Percentiles rank a stretch among this genome's conserved stretches.
These are phyloP conservation scores for Vesta saturnalis DNA, from an alignment of 2,888 invertebrate genomes.

Conservation along the genomic window DNA sequence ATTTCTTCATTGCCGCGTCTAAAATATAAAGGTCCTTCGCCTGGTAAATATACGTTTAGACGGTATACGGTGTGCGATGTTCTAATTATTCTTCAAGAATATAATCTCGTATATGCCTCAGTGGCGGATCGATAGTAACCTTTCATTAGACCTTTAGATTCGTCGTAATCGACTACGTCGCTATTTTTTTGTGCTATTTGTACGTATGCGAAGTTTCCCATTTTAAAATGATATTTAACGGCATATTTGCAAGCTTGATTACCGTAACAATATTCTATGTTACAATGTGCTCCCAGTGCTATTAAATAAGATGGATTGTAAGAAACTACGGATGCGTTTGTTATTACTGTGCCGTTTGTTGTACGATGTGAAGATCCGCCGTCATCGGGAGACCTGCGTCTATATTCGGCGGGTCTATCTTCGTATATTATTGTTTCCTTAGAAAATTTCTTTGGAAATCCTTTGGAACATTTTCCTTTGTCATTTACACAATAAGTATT, in stretches of 20 bases:
- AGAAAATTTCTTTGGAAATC: neutral
- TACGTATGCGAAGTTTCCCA: neutral
- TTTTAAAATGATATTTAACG: too few relatives aligned
- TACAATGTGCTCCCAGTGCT: too few relatives aligned
- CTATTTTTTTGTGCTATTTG: neutral
- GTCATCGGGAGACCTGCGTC: neutral
- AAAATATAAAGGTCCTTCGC: too few relatives aligned
- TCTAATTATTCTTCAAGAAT: neutral
- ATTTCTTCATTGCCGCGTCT: too few relatives aligned
- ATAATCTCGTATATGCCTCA: neutral
- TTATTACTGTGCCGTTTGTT: neutral
- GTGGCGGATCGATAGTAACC: neutral
- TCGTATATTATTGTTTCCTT: too few relatives aligned
- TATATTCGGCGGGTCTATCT: too few relatives aligned
- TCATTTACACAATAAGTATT: neutral
- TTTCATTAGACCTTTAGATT: neutral
- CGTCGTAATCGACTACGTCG: neutral
- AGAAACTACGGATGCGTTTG: neutral
- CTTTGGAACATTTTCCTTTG: neutral
- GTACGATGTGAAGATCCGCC: neutral
- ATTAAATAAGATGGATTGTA: too few relatives aligned
- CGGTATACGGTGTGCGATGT: neutral
- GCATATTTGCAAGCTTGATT: neutral
- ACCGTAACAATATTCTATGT: neutral
- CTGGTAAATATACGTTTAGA: neutral